A percentile compares a stretch with the other conserved stretches of the same genome.
These are phyloP conservation scores for Sander vitreus DNA, from an alignment of 2,113 vertebrate species.

Conservation along the genomic window DNA sequence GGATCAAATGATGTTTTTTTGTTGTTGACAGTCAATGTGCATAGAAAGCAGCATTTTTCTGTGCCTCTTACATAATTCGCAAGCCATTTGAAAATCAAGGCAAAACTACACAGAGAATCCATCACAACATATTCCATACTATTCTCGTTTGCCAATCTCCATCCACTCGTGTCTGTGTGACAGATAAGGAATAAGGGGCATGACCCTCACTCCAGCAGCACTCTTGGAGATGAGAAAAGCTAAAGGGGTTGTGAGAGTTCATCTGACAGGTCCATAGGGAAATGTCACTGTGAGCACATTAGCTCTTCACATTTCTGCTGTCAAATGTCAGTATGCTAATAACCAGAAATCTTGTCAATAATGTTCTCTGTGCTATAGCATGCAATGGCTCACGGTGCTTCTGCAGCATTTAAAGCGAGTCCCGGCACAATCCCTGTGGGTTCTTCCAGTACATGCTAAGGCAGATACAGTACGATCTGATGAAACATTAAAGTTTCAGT, in stretches of 20 bases:
- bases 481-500: conserved; percentile 69
- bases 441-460: conserved; percentile 40
- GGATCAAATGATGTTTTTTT: not conserved
- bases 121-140: not conserved
- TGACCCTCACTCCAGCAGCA: conserved; percentile 34
- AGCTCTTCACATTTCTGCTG: conserved; percentile 49
- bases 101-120: conserved; percentile 11
- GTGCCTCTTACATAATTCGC: not conserved
- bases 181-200: conserved; percentile 59
- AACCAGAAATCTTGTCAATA: conserved; percentile 49
- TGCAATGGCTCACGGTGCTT: conserved; percentile 1
- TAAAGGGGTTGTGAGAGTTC: conserved; percentile 61
- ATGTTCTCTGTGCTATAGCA: conserved; percentile 10
- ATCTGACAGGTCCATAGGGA: conserved; percentile 51
- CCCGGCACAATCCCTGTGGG: conserved; percentile 13
- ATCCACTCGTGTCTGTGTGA: conserved; percentile 40
- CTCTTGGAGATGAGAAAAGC: conserved; percentile 62
- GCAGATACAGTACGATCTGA: conserved; percentile 40
- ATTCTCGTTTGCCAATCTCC: conserved; percentile 44
- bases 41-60: conserved; percentile 7
- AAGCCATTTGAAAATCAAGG: conserved; percentile 12
- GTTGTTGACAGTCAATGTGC: not conserved
- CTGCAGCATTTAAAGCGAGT: conserved; percentile 25
- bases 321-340: conserved; percentile 74
- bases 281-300: conserved; percentile 60